Conservation (phyloP, 1,140 invertebrate species). For the Hylyphantes graminicola region DNA sequence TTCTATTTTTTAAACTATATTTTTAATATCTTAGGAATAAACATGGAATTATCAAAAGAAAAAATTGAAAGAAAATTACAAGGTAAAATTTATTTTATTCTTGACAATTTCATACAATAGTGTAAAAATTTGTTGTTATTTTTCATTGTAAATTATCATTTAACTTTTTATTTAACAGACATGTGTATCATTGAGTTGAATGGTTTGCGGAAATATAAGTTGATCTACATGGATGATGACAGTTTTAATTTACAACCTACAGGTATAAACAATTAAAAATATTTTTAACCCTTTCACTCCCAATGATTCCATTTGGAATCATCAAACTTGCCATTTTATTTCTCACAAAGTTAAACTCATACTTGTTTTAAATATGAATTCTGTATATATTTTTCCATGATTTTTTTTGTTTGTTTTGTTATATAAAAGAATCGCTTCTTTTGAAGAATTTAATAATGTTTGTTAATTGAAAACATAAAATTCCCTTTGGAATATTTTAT, state of each 20-base stretch:
- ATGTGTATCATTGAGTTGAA: constrained; percentile 73
- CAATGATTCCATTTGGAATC: no score
- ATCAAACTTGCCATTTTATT: no score
- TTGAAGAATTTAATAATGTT: no score
- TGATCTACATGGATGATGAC: constrained; percentile 71
- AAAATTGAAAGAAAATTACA: constrained; percentile 77
- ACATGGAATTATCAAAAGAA: constrained; percentile 68
- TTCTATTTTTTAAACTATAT: constrained; percentile 33
- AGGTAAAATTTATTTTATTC: constrained; percentile 69
- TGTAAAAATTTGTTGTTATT: not conserved
- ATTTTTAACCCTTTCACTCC: no score
- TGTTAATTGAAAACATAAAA: no score
- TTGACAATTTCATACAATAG: not conserved
- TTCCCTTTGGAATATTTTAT: no score
- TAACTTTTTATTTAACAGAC: constrained; percentile 24
- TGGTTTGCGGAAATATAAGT: constrained; percentile 69
- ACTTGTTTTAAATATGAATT: not conserved
- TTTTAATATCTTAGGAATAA: constrained; percentile 67
- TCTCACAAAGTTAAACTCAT: not conserved
- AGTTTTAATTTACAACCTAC: constrained; percentile 72
- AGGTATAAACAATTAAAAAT: constrained; percentile 62
- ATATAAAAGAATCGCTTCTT: no score
- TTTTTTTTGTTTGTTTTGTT: no score
- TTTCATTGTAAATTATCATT: not conserved
- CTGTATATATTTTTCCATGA: no score